Evolutionary conservation across 2,888 invertebrate species (phyloP).

Genomic region (Sinhomidia bicolor): DNA sequence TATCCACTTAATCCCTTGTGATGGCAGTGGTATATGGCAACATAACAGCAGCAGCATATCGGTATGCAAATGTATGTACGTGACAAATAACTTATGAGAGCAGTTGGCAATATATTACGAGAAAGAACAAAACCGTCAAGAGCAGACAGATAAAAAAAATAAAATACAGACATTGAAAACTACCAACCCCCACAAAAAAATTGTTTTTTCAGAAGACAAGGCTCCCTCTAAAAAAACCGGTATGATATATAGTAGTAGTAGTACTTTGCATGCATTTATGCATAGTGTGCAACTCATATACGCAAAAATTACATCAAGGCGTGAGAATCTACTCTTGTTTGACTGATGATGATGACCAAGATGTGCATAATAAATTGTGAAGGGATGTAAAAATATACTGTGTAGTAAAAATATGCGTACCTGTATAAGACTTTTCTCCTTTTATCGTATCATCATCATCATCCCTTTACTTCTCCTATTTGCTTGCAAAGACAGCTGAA

Average conservation of each 20-base stretch:
- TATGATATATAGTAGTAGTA: slow-evolving; percentile 47
- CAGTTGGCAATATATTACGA: slow-evolving; percentile 70
- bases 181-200: slow-evolving; percentile 36
- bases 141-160: slow-evolving; percentile 68
- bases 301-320: slow-evolving; percentile 59
- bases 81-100: slow-evolving; percentile 73
- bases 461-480: slow-evolving; percentile 16
- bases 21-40: background rate
- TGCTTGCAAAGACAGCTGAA: slow-evolving; percentile 56
- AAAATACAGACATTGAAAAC: slow-evolving; percentile 48
- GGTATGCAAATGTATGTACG: slow-evolving; percentile 55
- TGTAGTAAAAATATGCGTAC: background rate
- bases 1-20: background rate
- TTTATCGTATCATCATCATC: background rate
- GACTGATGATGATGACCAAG: slow-evolving; percentile 53
- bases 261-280: no score
- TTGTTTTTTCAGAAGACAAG: slow-evolving; percentile 8
- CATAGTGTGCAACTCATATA: no score
- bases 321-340: slow-evolving; percentile 24
- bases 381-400: slow-evolving; percentile 4
- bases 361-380: slow-evolving; percentile 33
- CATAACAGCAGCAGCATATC: background rate
- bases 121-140: slow-evolving; percentile 67
- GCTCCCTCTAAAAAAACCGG: slow-evolving; percentile 53
- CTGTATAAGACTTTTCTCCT: background rate